Conservation (phyloP, 1,140 invertebrate genomes). For the Paracyclopina nana region DNA sequence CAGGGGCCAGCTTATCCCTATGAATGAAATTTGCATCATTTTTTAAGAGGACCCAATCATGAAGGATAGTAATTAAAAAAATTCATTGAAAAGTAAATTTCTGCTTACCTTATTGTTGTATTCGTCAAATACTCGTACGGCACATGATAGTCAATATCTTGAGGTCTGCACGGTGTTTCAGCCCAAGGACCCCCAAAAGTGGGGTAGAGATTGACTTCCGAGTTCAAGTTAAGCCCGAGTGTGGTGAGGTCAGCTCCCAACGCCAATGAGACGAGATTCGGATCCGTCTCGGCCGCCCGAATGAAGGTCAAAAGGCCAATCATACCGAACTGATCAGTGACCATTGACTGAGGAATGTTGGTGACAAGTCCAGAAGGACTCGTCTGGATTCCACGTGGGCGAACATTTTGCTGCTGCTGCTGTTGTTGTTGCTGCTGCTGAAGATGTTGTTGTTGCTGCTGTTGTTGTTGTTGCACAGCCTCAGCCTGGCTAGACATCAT, state of each 20-base stretch:
- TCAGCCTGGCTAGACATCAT: no score
- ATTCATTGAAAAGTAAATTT: no score
- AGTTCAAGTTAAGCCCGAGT: conserved; percentile 69
- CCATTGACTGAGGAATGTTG: conserved; percentile 94
- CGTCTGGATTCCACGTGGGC: no score
- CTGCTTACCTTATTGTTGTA: conserved; percentile 28
- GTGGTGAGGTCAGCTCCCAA: conserved; percentile 92
- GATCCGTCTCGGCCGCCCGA: conserved; percentile 85
- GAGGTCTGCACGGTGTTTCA: conserved; percentile 85
- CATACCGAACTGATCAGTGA: conserved; percentile 97
- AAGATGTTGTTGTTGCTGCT: no score
- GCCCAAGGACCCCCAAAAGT: conserved; percentile 97
- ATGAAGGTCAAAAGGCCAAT: conserved; percentile 94
- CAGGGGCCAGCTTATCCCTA: conserved; percentile 76
- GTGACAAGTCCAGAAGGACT: conserved; percentile 80
- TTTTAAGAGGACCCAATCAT: background rate
- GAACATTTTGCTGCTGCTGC: background rate
- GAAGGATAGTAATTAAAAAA: no score
- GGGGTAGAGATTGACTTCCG: conserved; percentile 42
- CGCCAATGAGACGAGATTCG: conserved; percentile 79
- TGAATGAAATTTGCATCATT: no score
- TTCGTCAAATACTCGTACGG: conserved; percentile 97
- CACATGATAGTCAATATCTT: conserved; percentile 97
- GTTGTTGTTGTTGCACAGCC: no score
- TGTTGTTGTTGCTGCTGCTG: background rate